These are phyloP conservation scores for Oceanites oceanicus DNA, from an alignment of 2,113 vertebrate species.

Conservation along the genomic window DNA sequence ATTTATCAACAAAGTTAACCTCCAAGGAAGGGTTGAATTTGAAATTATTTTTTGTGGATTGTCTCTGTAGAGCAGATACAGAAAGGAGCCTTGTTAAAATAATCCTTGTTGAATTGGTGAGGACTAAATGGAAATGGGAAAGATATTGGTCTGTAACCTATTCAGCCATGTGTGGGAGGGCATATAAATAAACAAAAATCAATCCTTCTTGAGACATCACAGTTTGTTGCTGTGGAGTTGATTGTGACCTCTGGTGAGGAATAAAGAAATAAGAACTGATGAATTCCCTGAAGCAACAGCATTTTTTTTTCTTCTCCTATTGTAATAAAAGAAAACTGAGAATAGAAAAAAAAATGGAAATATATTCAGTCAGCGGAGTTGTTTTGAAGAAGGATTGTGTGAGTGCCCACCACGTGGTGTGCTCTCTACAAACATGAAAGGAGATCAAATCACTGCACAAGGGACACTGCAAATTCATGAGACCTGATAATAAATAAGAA, in stretches of 20 bases:
- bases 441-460: background rate
- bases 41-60: background rate
- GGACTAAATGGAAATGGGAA: background rate
- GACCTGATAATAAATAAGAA: background rate
- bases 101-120: background rate
- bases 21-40: background rate
- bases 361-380: background rate
- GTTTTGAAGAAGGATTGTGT: background rate
- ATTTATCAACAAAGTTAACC: background rate
- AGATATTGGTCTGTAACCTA: background rate
- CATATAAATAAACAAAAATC: slow-evolving; percentile 38
- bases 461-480: background rate
- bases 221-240: slow-evolving; percentile 55
- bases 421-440: background rate
- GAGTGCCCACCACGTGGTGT: background rate
- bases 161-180: background rate
- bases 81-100: background rate
- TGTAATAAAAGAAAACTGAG: slow-evolving; percentile 1
- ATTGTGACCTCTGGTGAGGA: slow-evolving; percentile 31
- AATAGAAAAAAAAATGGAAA: background rate
- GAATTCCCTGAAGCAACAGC: slow-evolving; percentile 13
- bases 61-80: background rate
- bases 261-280: slow-evolving; percentile 6
- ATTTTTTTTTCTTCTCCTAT: slow-evolving; percentile 14
- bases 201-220: slow-evolving; percentile 36